Evolutionary conservation across 2,113 vertebrate species (phyloP).

Genomic region (Crypturellus undulatus): DNA sequence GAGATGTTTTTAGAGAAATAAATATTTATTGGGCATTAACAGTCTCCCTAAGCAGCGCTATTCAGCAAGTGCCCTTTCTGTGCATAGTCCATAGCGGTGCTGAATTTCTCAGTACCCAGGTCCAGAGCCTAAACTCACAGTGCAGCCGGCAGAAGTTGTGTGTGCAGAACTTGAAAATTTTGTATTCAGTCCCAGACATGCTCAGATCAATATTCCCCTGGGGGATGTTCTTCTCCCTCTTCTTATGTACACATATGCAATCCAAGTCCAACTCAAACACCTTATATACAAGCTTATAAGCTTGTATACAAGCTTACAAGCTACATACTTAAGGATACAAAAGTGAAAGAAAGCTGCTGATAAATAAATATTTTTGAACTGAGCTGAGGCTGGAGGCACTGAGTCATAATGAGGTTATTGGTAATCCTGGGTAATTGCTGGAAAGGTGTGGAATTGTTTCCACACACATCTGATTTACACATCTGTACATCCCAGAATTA

Average conservation of each 20-base stretch:
- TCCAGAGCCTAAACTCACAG: background rate
- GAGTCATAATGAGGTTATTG: background rate
- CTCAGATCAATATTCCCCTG: background rate
- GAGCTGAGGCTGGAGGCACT: background rate
- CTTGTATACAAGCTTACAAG: too few species aligned
- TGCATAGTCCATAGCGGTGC: background rate
- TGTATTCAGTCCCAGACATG: background rate
- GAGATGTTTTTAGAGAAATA: conserved; percentile 43
- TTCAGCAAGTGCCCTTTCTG: background rate
- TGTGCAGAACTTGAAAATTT: background rate
- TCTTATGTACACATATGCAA: background rate
- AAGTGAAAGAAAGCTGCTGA: background rate
- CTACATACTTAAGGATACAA: background rate
- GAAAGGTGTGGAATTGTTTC: background rate
- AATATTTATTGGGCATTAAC: conserved; percentile 61
- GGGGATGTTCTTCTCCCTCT: background rate
- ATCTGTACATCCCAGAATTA: background rate
- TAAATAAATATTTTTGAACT: background rate
- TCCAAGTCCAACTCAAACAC: background rate
- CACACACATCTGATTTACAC: too few species aligned
- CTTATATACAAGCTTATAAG: background rate
- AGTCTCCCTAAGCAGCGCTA: background rate
- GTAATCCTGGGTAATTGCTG: background rate
- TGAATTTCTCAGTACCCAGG: background rate
- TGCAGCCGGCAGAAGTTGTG: fast-evolving